Evolutionary conservation across 2,113 vertebrate species (phyloP).

Genomic region (Scalopus aquaticus): DNA sequence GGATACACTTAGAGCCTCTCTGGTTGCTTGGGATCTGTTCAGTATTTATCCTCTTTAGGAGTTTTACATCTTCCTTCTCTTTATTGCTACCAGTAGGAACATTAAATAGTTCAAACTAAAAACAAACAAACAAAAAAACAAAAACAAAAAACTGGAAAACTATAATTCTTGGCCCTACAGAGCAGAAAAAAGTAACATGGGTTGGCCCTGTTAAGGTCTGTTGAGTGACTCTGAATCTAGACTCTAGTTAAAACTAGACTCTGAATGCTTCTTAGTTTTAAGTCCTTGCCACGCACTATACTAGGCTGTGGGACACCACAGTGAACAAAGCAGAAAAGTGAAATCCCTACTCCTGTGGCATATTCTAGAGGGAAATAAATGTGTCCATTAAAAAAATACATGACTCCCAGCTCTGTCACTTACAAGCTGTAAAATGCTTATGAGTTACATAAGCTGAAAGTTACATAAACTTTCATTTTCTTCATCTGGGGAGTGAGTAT

Average conservation of each 20-base stretch:
- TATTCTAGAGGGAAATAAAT: not conserved
- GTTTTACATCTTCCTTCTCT: not conserved
- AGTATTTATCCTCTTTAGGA: constrained; percentile 1
- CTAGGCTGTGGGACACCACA: not conserved
- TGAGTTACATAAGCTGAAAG: not conserved
- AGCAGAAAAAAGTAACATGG: not conserved
- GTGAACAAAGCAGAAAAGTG: not conserved
- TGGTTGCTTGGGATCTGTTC: not conserved
- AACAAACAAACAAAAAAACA: not conserved
- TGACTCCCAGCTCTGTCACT: not conserved
- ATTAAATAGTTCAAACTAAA: not conserved
- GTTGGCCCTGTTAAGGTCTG: not conserved
- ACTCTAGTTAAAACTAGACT: not conserved
- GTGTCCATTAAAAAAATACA: not conserved
- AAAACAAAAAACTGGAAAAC: not conserved
- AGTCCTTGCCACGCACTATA: not conserved
- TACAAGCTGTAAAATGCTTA: not conserved
- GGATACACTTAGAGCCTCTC: not conserved
- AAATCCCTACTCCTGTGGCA: not conserved
- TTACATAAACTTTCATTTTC: not conserved
- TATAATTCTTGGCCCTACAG: not conserved
- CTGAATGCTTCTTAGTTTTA: not conserved
- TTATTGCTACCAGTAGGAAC: not conserved
- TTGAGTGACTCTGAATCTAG: too few relatives aligned
- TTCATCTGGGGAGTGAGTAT: not conserved